A percentile compares a stretch with the other conserved stretches of the same genome.
phyloP scores from a whole-genome alignment of 2,797 vertebrate genomes.

The Gobionotothen gibberifrons region DNA sequence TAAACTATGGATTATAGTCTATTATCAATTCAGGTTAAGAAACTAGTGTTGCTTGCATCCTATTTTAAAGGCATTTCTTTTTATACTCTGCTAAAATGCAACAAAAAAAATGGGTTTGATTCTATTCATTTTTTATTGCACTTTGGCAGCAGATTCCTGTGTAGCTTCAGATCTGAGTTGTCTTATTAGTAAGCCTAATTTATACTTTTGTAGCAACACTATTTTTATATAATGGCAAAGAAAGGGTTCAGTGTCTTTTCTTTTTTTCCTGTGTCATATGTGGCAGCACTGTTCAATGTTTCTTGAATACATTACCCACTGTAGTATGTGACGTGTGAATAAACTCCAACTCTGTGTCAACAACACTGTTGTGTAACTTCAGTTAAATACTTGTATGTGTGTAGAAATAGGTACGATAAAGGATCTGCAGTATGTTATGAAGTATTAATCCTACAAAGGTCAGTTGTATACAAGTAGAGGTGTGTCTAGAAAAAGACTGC shows the following conservation, averaged over 20 bases:
- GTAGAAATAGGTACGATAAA: background rate
- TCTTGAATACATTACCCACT: slow-evolving; percentile 95
- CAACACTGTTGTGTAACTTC: slow-evolving; percentile 33
- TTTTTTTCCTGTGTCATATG: slow-evolving; percentile 80
- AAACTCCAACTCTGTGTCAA: slow-evolving; percentile 83
- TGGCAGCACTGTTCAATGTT: slow-evolving; percentile 91
- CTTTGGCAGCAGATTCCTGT: slow-evolving; percentile 94
- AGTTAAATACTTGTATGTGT: background rate
- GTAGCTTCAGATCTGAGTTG: slow-evolving; percentile 94
- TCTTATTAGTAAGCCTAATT: slow-evolving; percentile 99
- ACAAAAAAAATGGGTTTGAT: slow-evolving; percentile 73
- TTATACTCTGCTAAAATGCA: slow-evolving; percentile 81
- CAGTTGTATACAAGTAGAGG: background rate
- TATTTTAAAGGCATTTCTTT: slow-evolving; percentile 81
- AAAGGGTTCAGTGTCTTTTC: slow-evolving; percentile 86
- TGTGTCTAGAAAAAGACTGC: background rate
- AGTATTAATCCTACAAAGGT: background rate
- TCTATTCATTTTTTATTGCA: slow-evolving; percentile 87
- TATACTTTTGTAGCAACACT: slow-evolving; percentile 99
- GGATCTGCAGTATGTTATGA: background rate
- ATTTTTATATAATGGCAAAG: slow-evolving; percentile 97
- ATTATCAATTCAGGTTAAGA: slow-evolving; percentile 81
- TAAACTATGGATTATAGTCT: slow-evolving; percentile 69
- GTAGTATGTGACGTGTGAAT: slow-evolving; percentile 97
- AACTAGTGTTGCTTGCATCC: slow-evolving; percentile 80